Conservation (phyloP, 2,888 invertebrate genomes). For the Zootermopsis nevadensis region DNA sequence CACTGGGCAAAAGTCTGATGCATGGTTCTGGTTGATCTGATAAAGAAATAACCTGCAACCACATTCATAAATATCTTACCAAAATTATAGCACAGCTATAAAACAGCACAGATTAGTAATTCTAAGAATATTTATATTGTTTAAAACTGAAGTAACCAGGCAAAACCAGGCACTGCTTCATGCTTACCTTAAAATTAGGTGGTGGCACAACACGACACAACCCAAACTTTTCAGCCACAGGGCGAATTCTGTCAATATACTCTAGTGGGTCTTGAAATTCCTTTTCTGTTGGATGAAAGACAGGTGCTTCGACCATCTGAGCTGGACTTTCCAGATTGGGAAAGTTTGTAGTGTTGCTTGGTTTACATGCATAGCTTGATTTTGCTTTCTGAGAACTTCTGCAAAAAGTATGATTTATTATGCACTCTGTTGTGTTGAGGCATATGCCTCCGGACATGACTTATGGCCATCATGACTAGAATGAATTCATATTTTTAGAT, state of each 20-base stretch:
- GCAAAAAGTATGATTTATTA: not conserved
- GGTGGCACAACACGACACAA: conserved; percentile 91
- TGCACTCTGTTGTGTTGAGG: not conserved
- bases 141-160: no score
- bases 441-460: not conserved
- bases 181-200: conserved; percentile 71
- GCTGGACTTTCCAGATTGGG: conserved; percentile 59
- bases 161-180: no score
- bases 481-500: no score
- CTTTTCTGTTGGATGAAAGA: conserved; percentile 82
- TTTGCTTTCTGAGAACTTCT: conserved; percentile 56
- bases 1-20: no score
- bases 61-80: no score
- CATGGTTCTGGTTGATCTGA: no score
- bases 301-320: conserved; percentile 78
- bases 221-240: conserved; percentile 82
- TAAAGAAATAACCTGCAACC: no score
- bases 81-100: no score
- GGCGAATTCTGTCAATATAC: conserved; percentile 83
- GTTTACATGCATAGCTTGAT: conserved; percentile 38
- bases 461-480: no score
- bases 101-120: no score
- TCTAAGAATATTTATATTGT: no score
- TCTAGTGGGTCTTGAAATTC: conserved; percentile 87
- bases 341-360: conserved; percentile 48